These are phyloP conservation scores for Apus apus DNA, from an alignment of 2,113 vertebrate genomes.

Conservation along the genomic window DNA sequence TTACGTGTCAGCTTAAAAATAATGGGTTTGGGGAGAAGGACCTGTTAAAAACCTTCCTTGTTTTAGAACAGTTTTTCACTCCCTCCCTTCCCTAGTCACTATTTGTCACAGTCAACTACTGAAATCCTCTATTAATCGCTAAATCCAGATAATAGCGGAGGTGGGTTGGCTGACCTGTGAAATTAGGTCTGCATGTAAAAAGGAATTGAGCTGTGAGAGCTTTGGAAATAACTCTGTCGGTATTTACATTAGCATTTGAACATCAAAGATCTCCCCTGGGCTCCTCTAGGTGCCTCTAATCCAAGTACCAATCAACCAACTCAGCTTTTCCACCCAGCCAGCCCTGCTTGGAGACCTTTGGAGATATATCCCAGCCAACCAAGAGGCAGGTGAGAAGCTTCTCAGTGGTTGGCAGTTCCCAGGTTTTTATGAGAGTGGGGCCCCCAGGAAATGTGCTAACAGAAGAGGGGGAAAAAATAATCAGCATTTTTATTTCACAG, in stretches of 20 bases:
- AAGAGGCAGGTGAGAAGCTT: neutral
- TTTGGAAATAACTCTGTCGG: conserved; percentile 56
- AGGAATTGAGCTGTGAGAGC: conserved; percentile 35
- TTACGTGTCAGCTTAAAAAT: neutral
- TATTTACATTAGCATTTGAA: conserved; percentile 27
- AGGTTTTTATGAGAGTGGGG: neutral
- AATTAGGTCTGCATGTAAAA: conserved; percentile 61
- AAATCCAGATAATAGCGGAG: conserved; percentile 50
- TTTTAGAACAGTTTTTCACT: neutral
- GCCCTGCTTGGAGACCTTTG: neutral
- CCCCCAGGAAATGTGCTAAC: neutral
- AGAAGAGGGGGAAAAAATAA: neutral
- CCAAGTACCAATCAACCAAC: conserved; percentile 28
- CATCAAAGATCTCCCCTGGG: conserved; percentile 44
- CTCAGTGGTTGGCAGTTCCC: neutral
- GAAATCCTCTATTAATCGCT: conserved; percentile 48
- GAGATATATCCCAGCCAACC: neutral
- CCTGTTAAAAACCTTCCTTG: conserved; percentile 16
- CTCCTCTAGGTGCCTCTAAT: conserved; percentile 37
- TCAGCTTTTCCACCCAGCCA: neutral
- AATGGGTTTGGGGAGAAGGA: neutral
- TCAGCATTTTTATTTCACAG: neutral
- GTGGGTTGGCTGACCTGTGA: conserved; percentile 56
- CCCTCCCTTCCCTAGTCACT: neutral
- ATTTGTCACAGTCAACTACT: conserved; percentile 42